Conservation (phyloP, 2,113 vertebrate genomes). For the Macroglossus sobrinus region DNA sequence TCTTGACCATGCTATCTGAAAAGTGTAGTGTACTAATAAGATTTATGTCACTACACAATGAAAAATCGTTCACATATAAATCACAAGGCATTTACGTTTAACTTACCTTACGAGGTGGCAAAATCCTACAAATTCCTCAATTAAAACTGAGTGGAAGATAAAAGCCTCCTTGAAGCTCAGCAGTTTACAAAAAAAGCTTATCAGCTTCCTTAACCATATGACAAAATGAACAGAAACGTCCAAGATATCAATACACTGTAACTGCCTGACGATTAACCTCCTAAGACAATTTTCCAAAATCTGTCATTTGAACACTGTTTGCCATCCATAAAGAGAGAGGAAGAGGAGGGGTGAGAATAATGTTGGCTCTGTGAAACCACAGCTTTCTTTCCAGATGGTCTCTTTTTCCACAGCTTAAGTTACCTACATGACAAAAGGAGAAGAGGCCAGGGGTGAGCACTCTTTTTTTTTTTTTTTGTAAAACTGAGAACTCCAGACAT, state of each 20-base stretch:
- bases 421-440: constrained; percentile 54
- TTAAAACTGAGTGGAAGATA: constrained; percentile 51
- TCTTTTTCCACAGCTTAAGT: constrained; percentile 57
- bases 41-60: not conserved
- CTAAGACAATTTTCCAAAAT: constrained; percentile 17
- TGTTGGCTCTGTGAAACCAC: constrained; percentile 51
- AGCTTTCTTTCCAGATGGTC: constrained; percentile 65
- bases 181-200: constrained; percentile 14
- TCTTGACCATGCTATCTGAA: not conserved
- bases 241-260: not conserved
- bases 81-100: not conserved
- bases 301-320: not conserved
- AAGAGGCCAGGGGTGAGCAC: constrained; percentile 55
- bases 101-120: constrained; percentile 42
- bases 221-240: constrained; percentile 46
- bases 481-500: constrained; percentile 61
- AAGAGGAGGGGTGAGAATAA: not conserved
- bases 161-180: not conserved
- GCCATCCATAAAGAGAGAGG: constrained; percentile 25
- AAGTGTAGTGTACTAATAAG: not conserved
- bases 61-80: constrained; percentile 19
- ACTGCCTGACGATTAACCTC: constrained; percentile 42
- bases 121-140: constrained; percentile 47
- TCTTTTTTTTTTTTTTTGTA: constrained; percentile 30
- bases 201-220: not conserved